Conservation (phyloP, 2,797 vertebrate species). For the Loriculus beryllinus region DNA sequence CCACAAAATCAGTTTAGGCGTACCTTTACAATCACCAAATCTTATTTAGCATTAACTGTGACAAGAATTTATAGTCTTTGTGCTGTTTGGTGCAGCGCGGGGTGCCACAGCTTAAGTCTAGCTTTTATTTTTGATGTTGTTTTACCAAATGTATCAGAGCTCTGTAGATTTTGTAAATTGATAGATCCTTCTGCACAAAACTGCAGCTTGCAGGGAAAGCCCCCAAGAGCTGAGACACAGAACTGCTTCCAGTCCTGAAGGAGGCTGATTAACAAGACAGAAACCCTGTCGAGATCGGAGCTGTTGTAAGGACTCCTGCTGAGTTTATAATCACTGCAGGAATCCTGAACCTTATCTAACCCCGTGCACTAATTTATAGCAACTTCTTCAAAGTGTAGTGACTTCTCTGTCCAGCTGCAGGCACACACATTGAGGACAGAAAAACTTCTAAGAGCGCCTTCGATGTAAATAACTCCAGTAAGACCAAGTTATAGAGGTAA, state of each 20-base stretch:
- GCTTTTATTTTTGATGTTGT: background rate
- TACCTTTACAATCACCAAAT: background rate
- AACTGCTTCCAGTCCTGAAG: conserved; percentile 1
- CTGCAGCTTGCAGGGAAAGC: background rate
- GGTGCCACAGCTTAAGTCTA: background rate
- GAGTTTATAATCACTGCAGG: conserved; percentile 45
- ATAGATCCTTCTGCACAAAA: background rate
- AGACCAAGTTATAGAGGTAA: background rate
- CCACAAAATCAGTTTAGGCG: background rate
- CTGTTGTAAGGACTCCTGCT: conserved; percentile 9
- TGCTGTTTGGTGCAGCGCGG: background rate
- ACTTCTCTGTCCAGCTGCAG: conserved; percentile 20
- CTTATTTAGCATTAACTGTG: background rate
- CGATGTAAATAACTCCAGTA: background rate
- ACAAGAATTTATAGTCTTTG: background rate
- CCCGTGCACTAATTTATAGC: background rate
- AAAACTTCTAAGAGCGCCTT: background rate
- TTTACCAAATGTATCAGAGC: background rate
- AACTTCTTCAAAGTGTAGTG: conserved; percentile 13
- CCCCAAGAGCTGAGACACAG: background rate
- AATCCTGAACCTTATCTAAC: conserved; percentile 49
- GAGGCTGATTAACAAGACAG: conserved; percentile 49
- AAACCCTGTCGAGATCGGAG: background rate
- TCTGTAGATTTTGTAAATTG: background rate
- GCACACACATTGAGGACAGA: background rate